Evolutionary conservation across 2,113 vertebrate species (phyloP).

Genomic region (Alexandromys fortis): DNA sequence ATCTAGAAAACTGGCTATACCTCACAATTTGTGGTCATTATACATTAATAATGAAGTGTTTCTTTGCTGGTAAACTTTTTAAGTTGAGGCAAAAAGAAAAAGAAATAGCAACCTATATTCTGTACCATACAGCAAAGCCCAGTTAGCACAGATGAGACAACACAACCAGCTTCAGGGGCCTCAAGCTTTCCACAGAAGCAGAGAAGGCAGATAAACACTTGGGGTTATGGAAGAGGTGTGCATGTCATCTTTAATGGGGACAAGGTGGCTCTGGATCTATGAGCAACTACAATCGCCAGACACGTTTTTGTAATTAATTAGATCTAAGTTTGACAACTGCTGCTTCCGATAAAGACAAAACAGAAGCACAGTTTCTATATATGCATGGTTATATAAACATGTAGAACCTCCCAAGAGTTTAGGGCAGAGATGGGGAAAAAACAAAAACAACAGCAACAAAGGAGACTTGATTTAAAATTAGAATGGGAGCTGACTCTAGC

Average conservation of each 20-base stretch:
- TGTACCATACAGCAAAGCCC: slow-evolving; percentile 65
- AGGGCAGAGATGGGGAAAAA: not conserved
- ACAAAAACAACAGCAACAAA: not conserved
- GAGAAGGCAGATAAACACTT: slow-evolving; percentile 51
- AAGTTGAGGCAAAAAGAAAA: not conserved
- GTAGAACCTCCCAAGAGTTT: not conserved
- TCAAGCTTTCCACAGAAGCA: slow-evolving; percentile 64
- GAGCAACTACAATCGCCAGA: slow-evolving; percentile 43
- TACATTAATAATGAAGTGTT: not conserved
- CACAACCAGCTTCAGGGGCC: slow-evolving; percentile 49
- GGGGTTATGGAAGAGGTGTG: slow-evolving; percentile 62
- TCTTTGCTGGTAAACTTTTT: slow-evolving; percentile 45
- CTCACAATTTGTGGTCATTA: not conserved
- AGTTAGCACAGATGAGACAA: slow-evolving; percentile 57
- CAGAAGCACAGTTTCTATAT: slow-evolving; percentile 48
- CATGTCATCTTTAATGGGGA: slow-evolving; percentile 34
- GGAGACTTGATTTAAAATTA: not conserved
- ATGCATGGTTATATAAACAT: not conserved
- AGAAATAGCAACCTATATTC: slow-evolving; percentile 8
- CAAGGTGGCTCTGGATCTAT: slow-evolving; percentile 61
- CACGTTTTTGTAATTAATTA: slow-evolving; percentile 75
- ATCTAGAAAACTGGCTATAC: slow-evolving; percentile 28
- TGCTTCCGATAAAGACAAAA: slow-evolving; percentile 52
- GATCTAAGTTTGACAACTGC: slow-evolving; percentile 68
- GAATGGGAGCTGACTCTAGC: no score